Percentiles rank a stretch among this genome's conserved stretches.
These are phyloP conservation scores for Callorhinus ursinus DNA, from an alignment of 2,113 vertebrate genomes.

Conservation along the genomic window DNA sequence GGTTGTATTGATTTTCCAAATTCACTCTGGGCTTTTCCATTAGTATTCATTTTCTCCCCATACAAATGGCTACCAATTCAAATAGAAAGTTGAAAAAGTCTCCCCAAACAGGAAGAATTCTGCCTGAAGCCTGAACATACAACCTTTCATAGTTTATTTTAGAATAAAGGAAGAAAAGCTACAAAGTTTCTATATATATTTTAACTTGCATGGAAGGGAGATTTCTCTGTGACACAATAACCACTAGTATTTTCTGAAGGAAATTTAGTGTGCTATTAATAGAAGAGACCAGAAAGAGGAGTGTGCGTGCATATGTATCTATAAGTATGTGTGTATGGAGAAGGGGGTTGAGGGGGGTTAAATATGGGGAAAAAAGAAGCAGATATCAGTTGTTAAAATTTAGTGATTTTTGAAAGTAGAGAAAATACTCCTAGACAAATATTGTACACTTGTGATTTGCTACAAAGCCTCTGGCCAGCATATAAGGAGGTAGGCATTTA, in stretches of 20 bases:
- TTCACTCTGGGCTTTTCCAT: constrained; percentile 43
- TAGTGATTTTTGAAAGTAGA: constrained; percentile 17
- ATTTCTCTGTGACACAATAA: constrained; percentile 67
- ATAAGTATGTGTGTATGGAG: not conserved
- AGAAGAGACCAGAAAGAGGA: not conserved
- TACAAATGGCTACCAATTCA: constrained; percentile 57
- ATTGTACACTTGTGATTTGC: not conserved
- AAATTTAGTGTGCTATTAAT: constrained; percentile 73
- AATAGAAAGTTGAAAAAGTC: constrained; percentile 55
- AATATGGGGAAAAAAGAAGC: not conserved
- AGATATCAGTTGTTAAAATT: not conserved
- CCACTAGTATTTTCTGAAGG: constrained; percentile 71
- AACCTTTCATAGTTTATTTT: constrained; percentile 75
- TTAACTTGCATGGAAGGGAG: constrained; percentile 9
- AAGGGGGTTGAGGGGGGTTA: not conserved
- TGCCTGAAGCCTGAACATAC: constrained; percentile 58
- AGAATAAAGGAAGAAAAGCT: constrained; percentile 61
- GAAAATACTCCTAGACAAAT: not conserved
- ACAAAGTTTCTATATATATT: not conserved
- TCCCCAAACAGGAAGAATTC: constrained; percentile 55
- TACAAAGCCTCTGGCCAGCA: not conserved
- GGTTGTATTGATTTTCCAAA: constrained; percentile 73
- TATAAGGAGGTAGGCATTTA: not conserved
- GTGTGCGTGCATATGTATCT: not conserved
- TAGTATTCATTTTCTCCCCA: constrained; percentile 59